A percentile compares a stretch with the other conserved stretches of the same genome.
Evolutionary conservation across 2,797 vertebrate species (phyloP).

Genomic region (Epinephelus awoara): DNA sequence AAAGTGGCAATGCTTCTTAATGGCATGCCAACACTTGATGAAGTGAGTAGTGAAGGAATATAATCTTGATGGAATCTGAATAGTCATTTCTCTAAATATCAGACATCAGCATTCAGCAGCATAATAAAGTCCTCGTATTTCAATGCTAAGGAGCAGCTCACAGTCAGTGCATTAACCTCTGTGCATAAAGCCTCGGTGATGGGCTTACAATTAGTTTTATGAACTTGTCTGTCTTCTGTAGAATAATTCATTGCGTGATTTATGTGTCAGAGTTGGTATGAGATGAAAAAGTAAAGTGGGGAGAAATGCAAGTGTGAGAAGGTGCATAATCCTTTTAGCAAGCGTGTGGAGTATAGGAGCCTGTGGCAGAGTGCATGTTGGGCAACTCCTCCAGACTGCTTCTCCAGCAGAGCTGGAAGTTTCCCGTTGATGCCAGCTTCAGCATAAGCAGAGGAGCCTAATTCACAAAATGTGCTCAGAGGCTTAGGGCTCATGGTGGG

Average conservation of each 20-base stretch:
- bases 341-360: constrained; percentile 20
- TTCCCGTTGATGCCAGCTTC: constrained; percentile 14
- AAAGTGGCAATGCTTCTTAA: constrained; percentile 19
- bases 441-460: constrained; percentile 25
- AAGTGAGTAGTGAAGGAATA: constrained; percentile 7
- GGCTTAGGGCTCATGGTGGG: constrained; percentile 33
- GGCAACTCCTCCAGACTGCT: constrained; percentile 3
- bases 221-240: constrained; percentile 11
- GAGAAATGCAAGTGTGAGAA: constrained; percentile 11
- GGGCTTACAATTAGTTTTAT: constrained; percentile 19
- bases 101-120: constrained; percentile 18
- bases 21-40: constrained; percentile 16
- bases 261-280: constrained; percentile 15
- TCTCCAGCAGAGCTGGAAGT: constrained; percentile 18
- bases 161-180: constrained; percentile 18
- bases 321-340: constrained; percentile 39
- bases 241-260: constrained; percentile 11
- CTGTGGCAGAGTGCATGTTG: constrained; percentile 8
- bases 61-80: constrained; percentile 36
- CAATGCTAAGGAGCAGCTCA: not conserved
- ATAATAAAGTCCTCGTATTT: constrained; percentile 20
- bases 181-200: constrained; percentile 15
- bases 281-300: constrained; percentile 9
- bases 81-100: constrained; percentile 36
- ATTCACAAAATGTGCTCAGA: constrained; percentile 38